Percentiles rank a stretch among this genome's conserved stretches.
These are phyloP conservation scores for Heliconius ethilla DNA, from an alignment of 2,888 invertebrate species.

Conservation along the genomic window DNA sequence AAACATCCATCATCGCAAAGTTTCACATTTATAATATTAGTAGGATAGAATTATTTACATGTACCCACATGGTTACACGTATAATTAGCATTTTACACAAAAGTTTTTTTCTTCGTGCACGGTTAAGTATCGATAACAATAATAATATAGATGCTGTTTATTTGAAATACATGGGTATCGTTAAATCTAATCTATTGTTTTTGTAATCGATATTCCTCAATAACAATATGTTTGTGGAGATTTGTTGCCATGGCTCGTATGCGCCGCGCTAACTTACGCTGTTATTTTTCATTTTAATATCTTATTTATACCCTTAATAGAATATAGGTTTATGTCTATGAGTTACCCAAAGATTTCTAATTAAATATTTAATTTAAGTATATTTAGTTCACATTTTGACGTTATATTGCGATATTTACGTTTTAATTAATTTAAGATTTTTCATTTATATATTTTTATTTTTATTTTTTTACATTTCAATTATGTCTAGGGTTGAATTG, in stretches of 20 bases:
- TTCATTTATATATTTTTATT: neutral
- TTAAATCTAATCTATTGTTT: slow-evolving; percentile 39
- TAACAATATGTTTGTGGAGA: slow-evolving; percentile 53
- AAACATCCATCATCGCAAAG: no score
- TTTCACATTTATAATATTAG: no score
- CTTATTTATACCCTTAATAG: slow-evolving; percentile 43
- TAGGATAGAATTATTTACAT: neutral
- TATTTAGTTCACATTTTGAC: neutral
- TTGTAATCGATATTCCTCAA: slow-evolving; percentile 37
- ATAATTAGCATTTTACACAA: slow-evolving; percentile 15
- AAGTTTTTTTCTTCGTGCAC: slow-evolving; percentile 1
- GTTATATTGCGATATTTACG: neutral
- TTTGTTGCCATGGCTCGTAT: slow-evolving; percentile 60
- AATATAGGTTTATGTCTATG: neutral
- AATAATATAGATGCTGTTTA: slow-evolving; percentile 13
- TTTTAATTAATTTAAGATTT: neutral
- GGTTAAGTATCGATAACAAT: slow-evolving; percentile 17
- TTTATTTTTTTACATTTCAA: neutral
- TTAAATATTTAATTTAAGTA: neutral
- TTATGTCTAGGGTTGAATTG: neutral
- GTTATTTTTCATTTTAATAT: slow-evolving; percentile 50
- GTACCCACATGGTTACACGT: neutral
- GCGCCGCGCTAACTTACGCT: slow-evolving; percentile 54
- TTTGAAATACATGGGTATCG: slow-evolving; percentile 24
- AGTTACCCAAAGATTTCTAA: neutral